Base-by-base conservation (phyloP, 1,140 invertebrate genomes). In the Apis dorsata region DNA sequence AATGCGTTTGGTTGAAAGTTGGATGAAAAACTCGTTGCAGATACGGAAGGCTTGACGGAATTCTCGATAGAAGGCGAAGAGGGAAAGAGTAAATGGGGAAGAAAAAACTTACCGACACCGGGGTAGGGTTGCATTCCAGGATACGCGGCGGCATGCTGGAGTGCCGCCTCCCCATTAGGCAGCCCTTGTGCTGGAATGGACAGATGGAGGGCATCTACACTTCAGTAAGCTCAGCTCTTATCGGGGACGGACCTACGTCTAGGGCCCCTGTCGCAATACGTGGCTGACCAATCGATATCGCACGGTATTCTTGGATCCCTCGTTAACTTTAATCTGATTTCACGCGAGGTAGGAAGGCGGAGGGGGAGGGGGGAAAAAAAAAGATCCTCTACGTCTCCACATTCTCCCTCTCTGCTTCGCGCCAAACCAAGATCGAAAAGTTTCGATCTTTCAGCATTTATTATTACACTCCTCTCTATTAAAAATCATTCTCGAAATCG, bases 111-210 rank as follows among this genome's bases (percentile, higher is more conserved):
- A 98, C 97, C 97, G 95, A 97, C 97, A 94, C 97, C 91, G 85
- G 97, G 96, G 95, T 98, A 98, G 83, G 97, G 97, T 94, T 97
- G 97, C 95, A 98, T 97, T 91, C 97, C 97, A 84, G 97, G 95
- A 95, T 98, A 98, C 88, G 96, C 96, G 87, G 94, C 93, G 90
- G 96, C 96, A 94, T 97, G 97, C 93, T 97, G 97, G 82, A 98
- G 95, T 66, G 97, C 96, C 81, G 95, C 95, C 81, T 98, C 98
- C 86, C 98, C 98, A 94, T 98, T 98, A 87, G 97, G 96, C 91
- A 98, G 94, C 85, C 97, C 97, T 94, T 98, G 97, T 89, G 97
- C 97, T 95, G 97, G 96, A 95, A 98, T 97, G 92, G 96, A 97
- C 94, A 97, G 93, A 94, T 95, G 95, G 91, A 96, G 95, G 93